A percentile compares a stretch with the other conserved stretches of the same genome.
Evolutionary conservation across 1,140 invertebrate species (phyloP).

Genomic region (Drosophila bifasciata): DNA sequence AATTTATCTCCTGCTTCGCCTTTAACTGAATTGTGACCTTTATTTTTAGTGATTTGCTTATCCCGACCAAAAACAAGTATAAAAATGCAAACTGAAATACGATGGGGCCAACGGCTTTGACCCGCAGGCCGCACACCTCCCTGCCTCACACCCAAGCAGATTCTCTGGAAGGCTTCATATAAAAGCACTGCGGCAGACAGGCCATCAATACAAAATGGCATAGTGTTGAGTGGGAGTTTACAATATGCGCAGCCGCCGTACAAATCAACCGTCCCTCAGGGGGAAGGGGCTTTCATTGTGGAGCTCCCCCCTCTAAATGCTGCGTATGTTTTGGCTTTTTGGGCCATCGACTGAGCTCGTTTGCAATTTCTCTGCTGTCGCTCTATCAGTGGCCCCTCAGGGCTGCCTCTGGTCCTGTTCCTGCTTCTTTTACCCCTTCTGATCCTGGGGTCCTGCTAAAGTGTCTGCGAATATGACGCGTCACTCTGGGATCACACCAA

Average conservation of each 20-base stretch:
- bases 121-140: slow-evolving; percentile 21
- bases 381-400: slow-evolving; percentile 55
- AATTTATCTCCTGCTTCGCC: slow-evolving; percentile 42
- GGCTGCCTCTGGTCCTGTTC: slow-evolving; percentile 7
- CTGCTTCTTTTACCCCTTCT: slow-evolving; percentile 24
- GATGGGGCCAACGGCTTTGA: slow-evolving; percentile 70
- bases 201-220: slow-evolving; percentile 82
- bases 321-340: slow-evolving; percentile 83
- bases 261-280: slow-evolving; percentile 8
- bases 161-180: slow-evolving; percentile 76
- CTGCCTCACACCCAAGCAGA: slow-evolving; percentile 42
- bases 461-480: slow-evolving; percentile 80
- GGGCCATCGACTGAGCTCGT: slow-evolving; percentile 80
- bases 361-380: slow-evolving; percentile 80
- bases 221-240: slow-evolving; percentile 81
- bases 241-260: slow-evolving; percentile 57
- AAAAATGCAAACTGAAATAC: slow-evolving; percentile 70
- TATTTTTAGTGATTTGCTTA: slow-evolving; percentile 79
- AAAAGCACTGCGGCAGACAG: slow-evolving; percentile 81
- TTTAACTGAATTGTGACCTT: slow-evolving; percentile 76
- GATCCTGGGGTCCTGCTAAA: slow-evolving; percentile 67
- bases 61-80: slow-evolving; percentile 38
- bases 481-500: slow-evolving; percentile 80
- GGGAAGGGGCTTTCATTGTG: slow-evolving; percentile 57
- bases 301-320: slow-evolving; percentile 78